A percentile compares a stretch with the other conserved stretches of the same genome.
Conservation (phyloP, 2,888 invertebrate genomes). For the Chalcis sispes region DNA sequence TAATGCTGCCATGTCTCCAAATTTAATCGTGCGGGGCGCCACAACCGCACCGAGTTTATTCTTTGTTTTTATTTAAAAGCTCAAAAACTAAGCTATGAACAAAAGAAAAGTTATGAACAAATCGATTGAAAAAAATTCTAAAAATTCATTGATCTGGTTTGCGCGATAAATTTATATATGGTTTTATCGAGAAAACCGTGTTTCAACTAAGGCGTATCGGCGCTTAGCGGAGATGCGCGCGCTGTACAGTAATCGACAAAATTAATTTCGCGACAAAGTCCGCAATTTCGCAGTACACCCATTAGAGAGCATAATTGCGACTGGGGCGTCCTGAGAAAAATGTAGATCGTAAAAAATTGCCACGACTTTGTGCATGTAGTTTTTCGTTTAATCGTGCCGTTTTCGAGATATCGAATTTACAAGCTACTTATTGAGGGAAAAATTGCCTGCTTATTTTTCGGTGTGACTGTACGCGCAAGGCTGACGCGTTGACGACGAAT, state of each 20-base stretch:
- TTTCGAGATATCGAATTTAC: conserved; percentile 62
- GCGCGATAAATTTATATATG: conserved; percentile 5
- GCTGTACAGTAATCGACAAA: conserved; percentile 62
- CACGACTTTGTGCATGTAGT: conserved; percentile 66
- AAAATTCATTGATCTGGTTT: not conserved
- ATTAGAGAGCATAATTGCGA: conserved; percentile 66
- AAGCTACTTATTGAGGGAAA: not conserved
- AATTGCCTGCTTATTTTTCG: conserved; percentile 11
- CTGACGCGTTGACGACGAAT: conserved; percentile 27
- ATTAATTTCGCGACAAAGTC: conserved; percentile 42
- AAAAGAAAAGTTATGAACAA: not conserved
- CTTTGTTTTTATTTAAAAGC: not conserved
- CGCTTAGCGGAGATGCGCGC: conserved; percentile 59
- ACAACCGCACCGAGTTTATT: not conserved
- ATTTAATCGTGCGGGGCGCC: conserved; percentile 44
- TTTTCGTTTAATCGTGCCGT: conserved; percentile 36
- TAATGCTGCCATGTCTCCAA: not conserved
- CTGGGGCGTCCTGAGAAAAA: conserved; percentile 69
- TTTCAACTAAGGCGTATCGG: not conserved
- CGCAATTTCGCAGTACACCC: conserved; percentile 53
- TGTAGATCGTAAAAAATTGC: conserved; percentile 66
- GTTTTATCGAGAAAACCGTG: conserved; percentile 32
- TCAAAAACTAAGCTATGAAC: not conserved
- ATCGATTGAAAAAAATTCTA: conserved; percentile 1
- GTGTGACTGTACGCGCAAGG: conserved; percentile 26